Conservation (phyloP, 2,113 vertebrate genomes). For the Lanius ludovicianus region DNA sequence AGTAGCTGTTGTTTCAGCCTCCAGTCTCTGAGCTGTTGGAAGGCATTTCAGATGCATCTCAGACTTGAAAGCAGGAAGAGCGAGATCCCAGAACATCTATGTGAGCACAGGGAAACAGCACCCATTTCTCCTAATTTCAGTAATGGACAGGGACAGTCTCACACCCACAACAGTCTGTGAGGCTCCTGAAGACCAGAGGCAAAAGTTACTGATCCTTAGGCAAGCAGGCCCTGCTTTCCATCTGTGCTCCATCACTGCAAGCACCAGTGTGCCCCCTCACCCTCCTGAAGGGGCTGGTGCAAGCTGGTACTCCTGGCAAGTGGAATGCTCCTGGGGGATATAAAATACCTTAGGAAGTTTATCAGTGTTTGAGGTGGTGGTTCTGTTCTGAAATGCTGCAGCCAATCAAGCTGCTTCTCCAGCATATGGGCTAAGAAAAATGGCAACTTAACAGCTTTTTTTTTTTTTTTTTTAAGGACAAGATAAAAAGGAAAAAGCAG, state of each 20-base stretch:
- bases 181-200: accelerated
- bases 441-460: background rate
- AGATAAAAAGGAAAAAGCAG: conserved; percentile 79
- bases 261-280: accelerated
- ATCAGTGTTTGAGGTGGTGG: background rate
- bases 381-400: background rate
- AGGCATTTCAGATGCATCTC: background rate
- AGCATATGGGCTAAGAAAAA: background rate
- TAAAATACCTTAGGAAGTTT: accelerated
- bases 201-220: background rate
- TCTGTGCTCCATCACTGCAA: background rate
- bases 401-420: background rate
- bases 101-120: background rate
- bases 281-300: background rate
- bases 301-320: no score
- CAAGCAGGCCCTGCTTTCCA: background rate
- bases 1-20: background rate
- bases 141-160: no score
- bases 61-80: background rate
- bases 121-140: background rate
- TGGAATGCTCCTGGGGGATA: background rate
- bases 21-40: background rate
- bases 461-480: conserved; percentile 62
- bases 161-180: accelerated
- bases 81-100: accelerated